Conservation (phyloP, 2,888 invertebrate genomes). For the Nomada ruficornis region DNA sequence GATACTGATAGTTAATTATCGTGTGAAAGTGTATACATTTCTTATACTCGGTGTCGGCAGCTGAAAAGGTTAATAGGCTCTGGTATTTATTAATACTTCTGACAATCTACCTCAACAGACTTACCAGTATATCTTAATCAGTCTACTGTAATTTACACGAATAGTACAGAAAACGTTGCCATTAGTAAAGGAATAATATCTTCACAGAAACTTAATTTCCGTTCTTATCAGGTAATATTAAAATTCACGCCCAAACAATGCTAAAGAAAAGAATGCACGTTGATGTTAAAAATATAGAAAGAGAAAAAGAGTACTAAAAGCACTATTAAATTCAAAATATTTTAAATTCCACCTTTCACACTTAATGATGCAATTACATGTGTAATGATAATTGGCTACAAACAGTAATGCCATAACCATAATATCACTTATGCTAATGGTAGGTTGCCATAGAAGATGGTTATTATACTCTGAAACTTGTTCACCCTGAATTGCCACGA, state of each 20-base stretch:
- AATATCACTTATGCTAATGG: neutral
- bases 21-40: conserved; percentile 40
- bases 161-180: conserved; percentile 9
- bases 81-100: conserved; percentile 72
- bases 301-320: too few relatives aligned
- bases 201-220: too few relatives aligned
- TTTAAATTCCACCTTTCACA: too few relatives aligned
- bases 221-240: too few relatives aligned
- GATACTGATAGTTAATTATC: conserved; percentile 19
- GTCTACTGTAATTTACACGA: conserved; percentile 47
- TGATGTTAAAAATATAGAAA: too few relatives aligned
- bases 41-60: neutral
- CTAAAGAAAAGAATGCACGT: too few relatives aligned
- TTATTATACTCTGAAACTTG: conserved; percentile 2
- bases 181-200: neutral
- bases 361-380: too few relatives aligned
- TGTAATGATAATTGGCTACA: too few relatives aligned
- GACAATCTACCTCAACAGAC: conserved; percentile 62
- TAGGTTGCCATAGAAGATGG: neutral
- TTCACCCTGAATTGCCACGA: neutral
- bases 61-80: conserved; percentile 68
- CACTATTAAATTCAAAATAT: too few relatives aligned
- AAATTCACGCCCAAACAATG: too few relatives aligned
- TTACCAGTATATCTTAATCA: conserved; percentile 59
- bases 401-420: neutral